A percentile compares a stretch with the other conserved stretches of the same genome.
These are phyloP conservation scores for Phrynosoma platyrhinos DNA, from an alignment of 2,113 vertebrate species.

Conservation along the genomic window DNA sequence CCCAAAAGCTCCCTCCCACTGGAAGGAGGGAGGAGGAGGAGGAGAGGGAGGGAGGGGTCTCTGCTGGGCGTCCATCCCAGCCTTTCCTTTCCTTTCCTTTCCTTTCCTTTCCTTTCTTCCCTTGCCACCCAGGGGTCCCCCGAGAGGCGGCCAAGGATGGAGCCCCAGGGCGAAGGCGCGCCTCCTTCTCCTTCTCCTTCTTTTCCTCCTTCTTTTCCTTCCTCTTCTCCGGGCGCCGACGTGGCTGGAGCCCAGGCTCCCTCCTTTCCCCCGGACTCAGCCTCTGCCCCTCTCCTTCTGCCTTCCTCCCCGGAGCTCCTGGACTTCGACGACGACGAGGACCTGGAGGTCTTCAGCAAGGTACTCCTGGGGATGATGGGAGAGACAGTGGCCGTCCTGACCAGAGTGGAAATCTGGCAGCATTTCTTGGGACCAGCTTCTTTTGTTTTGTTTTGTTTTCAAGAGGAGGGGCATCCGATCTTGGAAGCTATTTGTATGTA, in stretches of 20 bases:
- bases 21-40: too few species aligned
- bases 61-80: too few species aligned
- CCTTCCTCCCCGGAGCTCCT: conserved; percentile 62
- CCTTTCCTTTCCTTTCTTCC: too few species aligned
- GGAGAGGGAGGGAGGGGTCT: too few species aligned
- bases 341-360: conserved; percentile 84
- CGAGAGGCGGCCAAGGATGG: too few species aligned
- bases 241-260: background rate
- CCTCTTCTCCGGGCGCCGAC: background rate
- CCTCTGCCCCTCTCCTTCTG: conserved; percentile 23
- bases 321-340: conserved; percentile 80
- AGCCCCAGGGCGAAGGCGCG: background rate
- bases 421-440: background rate
- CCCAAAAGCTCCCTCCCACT: too few species aligned
- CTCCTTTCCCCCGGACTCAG: background rate
- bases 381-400: background rate
- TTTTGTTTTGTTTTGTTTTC: too few species aligned
- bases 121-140: too few species aligned
- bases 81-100: too few species aligned
- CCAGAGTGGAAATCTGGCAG: conserved; percentile 4
- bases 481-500: too few species aligned
- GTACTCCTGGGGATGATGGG: conserved; percentile 53
- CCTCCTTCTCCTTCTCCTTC: too few species aligned
- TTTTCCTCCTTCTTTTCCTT: background rate
- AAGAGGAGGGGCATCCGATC: too few species aligned